Base-by-base conservation (phyloP, 2,797 vertebrate genomes). In the Brotula barbata region DNA sequence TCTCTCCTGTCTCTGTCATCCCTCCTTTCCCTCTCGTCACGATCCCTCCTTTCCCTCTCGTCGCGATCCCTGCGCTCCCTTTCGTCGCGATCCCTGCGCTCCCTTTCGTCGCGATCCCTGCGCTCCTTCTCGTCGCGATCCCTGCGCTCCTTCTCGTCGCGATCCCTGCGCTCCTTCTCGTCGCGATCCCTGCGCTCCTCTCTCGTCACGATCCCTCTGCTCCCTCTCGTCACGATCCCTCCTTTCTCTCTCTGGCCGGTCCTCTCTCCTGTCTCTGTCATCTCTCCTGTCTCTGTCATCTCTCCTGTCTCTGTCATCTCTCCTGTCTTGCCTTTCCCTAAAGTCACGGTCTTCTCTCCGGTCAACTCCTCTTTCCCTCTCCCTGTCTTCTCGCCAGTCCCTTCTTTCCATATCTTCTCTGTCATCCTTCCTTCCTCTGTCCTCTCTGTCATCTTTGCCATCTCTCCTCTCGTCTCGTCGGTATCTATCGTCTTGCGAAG, bases 401-500 rank as follows among this genome's bases (percentile, higher is more conserved):
- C 69, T 71, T 61, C 78, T 79, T 17, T 88, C 86, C 1, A n/a
- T 0, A 2, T 78, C 77, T 0, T 87, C 86, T 44, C 61, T 73
- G 48, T 68, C 17, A 0, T 69, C 85, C 55, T 78, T 82, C 49
- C 68, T 61, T 34, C 64, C 69, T 50, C 68, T 55, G 36, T 85
- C 77, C 14, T 84, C 81, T 16, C 68, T 51, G 15, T 80, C 80
- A 12, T 88, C 81, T 47, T 56, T 80, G 23, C 58, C 68, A 0
- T 87, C 87, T 19, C 74, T 83, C 46, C 74, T 80, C 13, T 89
- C 85, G 0, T 91, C 89, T 28, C 82, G 81, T 7, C 78, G 81
- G 55, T 84, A 70, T 50, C 81, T 73, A 34, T 91, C 87, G 5
- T 90, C 88, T 16, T 67, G 83, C 9, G 58, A 45, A 22, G 67